These are phyloP conservation scores for Heliconius ismenius DNA, from an alignment of 2,888 invertebrate genomes.

Conservation along the genomic window DNA sequence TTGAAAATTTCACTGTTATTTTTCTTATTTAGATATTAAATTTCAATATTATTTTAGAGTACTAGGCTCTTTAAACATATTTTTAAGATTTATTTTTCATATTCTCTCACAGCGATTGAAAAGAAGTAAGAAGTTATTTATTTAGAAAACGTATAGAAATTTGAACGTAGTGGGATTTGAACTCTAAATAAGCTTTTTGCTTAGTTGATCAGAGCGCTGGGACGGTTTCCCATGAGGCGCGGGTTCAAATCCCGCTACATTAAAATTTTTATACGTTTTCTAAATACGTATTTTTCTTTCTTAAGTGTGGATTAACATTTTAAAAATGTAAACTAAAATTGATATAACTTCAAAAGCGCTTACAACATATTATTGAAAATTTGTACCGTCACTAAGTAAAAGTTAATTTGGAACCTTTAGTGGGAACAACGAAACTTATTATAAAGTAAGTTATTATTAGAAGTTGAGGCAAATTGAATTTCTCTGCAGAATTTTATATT, in stretches of 20 bases:
- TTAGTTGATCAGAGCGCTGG: too few relatives aligned
- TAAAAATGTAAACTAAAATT: too few relatives aligned
- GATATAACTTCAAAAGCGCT: neutral
- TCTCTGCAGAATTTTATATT: neutral
- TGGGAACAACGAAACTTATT: constrained; percentile 3
- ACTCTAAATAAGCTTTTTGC: too few relatives aligned
- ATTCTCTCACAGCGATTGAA: neutral
- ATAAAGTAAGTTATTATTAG: constrained; percentile 15
- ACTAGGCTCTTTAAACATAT: neutral
- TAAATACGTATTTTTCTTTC: too few relatives aligned
- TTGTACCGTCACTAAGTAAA: neutral
- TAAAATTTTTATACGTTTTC: too few relatives aligned
- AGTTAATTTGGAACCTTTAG: constrained; percentile 6
- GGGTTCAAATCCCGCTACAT: too few relatives aligned
- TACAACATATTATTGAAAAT: constrained; percentile 14
- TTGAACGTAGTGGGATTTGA: too few relatives aligned
- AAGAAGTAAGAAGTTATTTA: too few relatives aligned
- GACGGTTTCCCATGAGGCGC: too few relatives aligned
- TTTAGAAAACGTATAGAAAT: too few relatives aligned
- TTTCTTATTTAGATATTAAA: neutral
- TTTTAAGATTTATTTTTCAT: neutral
- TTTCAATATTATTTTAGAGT: neutral
- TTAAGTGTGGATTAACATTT: too few relatives aligned
- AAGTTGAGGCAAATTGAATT: constrained; percentile 7
- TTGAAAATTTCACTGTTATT: neutral